These are phyloP conservation scores for Branchellion lobata DNA, from an alignment of 2,888 invertebrate species.

Conservation along the genomic window DNA sequence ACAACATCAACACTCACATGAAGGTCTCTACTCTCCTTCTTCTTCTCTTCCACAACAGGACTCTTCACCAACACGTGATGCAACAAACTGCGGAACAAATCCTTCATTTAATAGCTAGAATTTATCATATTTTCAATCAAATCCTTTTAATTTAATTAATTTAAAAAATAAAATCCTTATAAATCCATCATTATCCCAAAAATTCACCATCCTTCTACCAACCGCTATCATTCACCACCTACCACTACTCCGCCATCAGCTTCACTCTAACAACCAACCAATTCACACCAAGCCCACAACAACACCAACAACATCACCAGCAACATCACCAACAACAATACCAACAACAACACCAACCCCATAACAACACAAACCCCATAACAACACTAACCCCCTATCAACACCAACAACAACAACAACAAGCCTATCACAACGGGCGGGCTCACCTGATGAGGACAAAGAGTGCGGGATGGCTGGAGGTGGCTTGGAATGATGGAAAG, in stretches of 20 bases:
- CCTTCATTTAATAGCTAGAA: neutral
- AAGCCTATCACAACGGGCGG: neutral
- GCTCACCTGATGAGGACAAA: conserved; percentile 73
- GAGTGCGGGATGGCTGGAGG: conserved; percentile 73
- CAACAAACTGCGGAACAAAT: conserved; percentile 66
- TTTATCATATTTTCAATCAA: neutral
- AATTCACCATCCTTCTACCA: too few species aligned
- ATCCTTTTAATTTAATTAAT: too few species aligned
- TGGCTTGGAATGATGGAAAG: conserved; percentile 69
- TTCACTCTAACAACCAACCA: too few species aligned
- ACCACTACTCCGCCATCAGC: too few species aligned
- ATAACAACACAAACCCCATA: too few species aligned
- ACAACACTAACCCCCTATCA: neutral
- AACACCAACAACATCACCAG: too few species aligned
- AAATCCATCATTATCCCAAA: too few species aligned
- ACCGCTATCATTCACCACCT: too few species aligned
- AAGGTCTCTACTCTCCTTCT: conserved; percentile 77
- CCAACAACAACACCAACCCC: neutral
- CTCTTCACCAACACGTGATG: conserved; percentile 81
- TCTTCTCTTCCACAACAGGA: conserved; percentile 74
- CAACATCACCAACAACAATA: too few species aligned
- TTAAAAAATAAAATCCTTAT: too few species aligned
- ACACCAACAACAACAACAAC: neutral
- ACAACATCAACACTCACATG: conserved; percentile 66
- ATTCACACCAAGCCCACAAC: too few species aligned